Conservation (phyloP, 2,797 vertebrate genomes). For the Lateolabrax maculatus region DNA sequence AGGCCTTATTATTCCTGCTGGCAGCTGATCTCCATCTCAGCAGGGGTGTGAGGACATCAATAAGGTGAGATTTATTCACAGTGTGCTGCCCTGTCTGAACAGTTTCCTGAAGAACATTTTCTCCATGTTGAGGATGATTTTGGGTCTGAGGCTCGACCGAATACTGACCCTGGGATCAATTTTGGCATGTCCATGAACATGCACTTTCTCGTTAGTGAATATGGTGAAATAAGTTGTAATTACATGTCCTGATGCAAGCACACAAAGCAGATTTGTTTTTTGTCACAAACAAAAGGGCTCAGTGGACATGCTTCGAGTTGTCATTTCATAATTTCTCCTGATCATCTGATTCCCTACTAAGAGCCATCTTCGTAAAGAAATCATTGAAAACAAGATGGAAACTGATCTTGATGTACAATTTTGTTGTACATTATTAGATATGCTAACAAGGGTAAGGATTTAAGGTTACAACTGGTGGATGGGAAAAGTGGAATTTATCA, state of each 20-base stretch:
- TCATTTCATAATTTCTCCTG: not conserved
- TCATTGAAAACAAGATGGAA: not conserved
- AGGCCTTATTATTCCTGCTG: constrained; percentile 37
- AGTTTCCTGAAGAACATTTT: not conserved
- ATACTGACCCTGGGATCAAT: not conserved
- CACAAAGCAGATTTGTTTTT: not conserved
- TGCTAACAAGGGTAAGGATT: not conserved
- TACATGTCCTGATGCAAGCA: not conserved
- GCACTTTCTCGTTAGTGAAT: not conserved
- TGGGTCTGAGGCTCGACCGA: constrained; percentile 4
- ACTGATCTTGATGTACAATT: not conserved
- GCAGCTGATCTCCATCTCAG: constrained; percentile 51
- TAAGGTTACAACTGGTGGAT: not conserved
- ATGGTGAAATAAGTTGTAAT: not conserved
- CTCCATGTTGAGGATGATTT: not conserved
- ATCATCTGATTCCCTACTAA: not conserved
- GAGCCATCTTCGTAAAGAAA: not conserved
- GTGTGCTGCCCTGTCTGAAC: constrained; percentile 2
- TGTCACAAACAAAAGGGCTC: not conserved
- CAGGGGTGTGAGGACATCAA: constrained; percentile 36
- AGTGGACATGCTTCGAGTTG: not conserved
- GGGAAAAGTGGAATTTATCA: not conserved
- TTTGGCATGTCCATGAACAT: not conserved
- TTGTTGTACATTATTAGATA: not conserved
- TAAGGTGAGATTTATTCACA: constrained; percentile 33